Evolutionary conservation across 2,888 invertebrate genomes (phyloP).

Genomic region (Calliphora vomitoria): DNA sequence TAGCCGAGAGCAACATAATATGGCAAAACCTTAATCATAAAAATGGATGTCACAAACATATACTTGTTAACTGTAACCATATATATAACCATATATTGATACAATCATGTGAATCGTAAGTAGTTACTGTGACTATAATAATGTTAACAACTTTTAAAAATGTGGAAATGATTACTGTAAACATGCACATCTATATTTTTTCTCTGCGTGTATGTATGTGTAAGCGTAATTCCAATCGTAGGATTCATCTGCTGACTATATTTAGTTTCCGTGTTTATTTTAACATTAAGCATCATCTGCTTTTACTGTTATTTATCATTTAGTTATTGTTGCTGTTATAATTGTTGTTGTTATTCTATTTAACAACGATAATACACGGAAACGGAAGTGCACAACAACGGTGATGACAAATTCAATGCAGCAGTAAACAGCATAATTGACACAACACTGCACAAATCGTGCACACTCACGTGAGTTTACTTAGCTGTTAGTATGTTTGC

Average conservation of each 20-base stretch:
- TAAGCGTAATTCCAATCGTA: not conserved
- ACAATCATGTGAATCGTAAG: no score
- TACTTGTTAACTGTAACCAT: no score
- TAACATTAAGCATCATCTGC: slow-evolving; percentile 20
- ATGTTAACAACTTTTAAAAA: no score
- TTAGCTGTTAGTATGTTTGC: no score
- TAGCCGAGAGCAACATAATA: no score
- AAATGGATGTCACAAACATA: no score
- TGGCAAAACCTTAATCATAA: no score
- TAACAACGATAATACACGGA: slow-evolving; percentile 25
- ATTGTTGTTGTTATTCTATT: not conserved
- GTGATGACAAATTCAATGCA: slow-evolving; percentile 20
- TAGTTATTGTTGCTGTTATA: not conserved
- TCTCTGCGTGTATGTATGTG: no score
- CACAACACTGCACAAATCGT: not conserved
- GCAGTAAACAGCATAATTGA: not conserved
- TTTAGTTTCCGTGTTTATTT: slow-evolving; percentile 19
- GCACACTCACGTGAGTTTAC: not conserved
- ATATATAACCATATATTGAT: no score
- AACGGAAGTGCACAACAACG: slow-evolving; percentile 26
- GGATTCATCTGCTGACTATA: slow-evolving; percentile 9
- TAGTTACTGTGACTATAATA: no score
- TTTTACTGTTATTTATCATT: not conserved
- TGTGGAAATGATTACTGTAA: no score
- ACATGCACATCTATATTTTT: no score